Evolutionary conservation across 2,888 invertebrate genomes (phyloP), one percentile per base, ranked within the genome.

Genomic region (Azorinus chamasolen): DNA sequence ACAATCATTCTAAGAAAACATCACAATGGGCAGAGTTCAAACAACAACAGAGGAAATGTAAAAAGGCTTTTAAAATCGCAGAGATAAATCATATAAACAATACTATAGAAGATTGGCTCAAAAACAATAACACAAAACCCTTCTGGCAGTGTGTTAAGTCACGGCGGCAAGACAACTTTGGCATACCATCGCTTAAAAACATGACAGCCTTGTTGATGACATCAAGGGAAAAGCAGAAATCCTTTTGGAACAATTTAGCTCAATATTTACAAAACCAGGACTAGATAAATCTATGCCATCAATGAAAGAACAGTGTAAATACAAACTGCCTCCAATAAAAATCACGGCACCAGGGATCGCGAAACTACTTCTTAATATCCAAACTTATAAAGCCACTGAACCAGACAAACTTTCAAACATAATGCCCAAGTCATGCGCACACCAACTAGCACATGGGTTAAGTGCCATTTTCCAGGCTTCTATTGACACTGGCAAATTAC

Each of bases 21-120:
- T 20, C 18, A 20, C 46, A 46, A 20, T 46, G 46, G 46, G 12
- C 18, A 20, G 22, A n/a, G 22, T 20, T 20, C 12, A n/a, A 20
- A 20, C 18, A 20, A 12, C 12, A 20, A 5, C 22, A 46, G 22
- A 46, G 22, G 46, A 20, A 46, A 20, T 46, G 22, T 20, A 46
- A 46, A 46, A 20, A 20, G 6, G 46, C 22, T 12, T 46, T 46
- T 14, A 46, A 20, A 46, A 46, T 6, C 4, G 46, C 46, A 20
- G 46, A 46, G 46, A 46, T 46, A 46, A n/a, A 46, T 6, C 18
- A n/a, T 14, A 46, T 46, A 20, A 46, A 46, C 46, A 46, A 46
- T 20, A 46, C 22, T 4, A 46, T 46, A 20, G 18, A 46, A 46
- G 22, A 46, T 4, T 4, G 46, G 5, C 46, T 46, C 4, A 20